Evolutionary conservation across 2,888 invertebrate genomes (phyloP), one percentile per base, ranked within the genome.

Genomic region (Heteromurus nitidus): DNA sequence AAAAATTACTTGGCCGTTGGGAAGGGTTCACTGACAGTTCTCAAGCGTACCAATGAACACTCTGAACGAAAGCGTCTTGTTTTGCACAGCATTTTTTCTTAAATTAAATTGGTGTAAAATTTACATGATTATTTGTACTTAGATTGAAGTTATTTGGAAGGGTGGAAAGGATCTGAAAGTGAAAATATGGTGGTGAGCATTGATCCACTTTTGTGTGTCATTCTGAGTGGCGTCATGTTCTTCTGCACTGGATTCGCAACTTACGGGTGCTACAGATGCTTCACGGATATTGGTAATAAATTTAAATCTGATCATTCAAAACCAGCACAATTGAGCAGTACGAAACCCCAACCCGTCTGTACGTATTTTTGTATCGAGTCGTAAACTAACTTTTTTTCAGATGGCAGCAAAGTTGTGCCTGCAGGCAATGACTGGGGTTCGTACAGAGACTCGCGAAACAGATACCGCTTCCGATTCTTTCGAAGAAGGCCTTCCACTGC

Each of bases 201-300:
- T 18, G 82, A 76, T 47, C 70, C 72, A 16, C 13, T 82, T 3
- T 47, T 77, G 3, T 67, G 30, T n/a, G 22, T 82, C 18, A 73
- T 82, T 30, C 53, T 77, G 16, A 72, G 72, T 60, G 82, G 82
- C 11, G 77, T 77, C 3, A 82, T 82, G 77, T 65, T 77, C 18
- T 70, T 82, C 47, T 82, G 70, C 42, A 62, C 73, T n/a, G 82
- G 82, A 2, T 82, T 82, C 31, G 76, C 68, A 7, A 53, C 58
- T 1, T 82, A 82, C 31, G 82, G 82, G 11, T 82, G 82, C n/a
- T 82, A 82, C 30, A 47, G 82, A 18, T 82, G 82, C 24, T 77
- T 69, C 22, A 82, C 82, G 3, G 82, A 82, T 73, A 31, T 70
- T 18, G 82, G 82, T 82, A 72, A 69, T 50, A 9, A 2, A 3